Evolutionary conservation across 2,888 invertebrate genomes (phyloP).

Genomic region (Lacanobia oleracea): DNA sequence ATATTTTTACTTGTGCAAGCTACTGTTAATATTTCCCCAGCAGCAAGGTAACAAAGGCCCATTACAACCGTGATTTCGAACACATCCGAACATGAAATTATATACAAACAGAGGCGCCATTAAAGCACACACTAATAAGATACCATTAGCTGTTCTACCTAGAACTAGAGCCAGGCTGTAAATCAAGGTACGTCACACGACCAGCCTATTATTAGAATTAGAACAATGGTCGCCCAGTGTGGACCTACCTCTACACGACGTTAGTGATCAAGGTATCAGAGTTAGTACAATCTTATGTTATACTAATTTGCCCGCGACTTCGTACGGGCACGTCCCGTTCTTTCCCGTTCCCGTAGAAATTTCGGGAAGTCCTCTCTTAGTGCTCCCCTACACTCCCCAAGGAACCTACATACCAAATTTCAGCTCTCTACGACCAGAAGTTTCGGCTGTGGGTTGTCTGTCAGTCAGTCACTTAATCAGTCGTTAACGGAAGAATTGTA

Average conservation of each 20-base stretch:
- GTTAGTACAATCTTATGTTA: constrained; percentile 6
- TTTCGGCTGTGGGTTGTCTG: no score
- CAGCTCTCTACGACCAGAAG: no score
- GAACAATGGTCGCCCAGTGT: constrained; percentile 67
- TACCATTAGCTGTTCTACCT: constrained; percentile 53
- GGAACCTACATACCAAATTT: no score
- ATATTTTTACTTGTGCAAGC: not conserved
- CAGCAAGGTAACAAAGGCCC: constrained; percentile 1
- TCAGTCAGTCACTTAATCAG: no score
- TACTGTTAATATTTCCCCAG: not conserved
- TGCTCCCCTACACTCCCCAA: no score
- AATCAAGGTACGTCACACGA: constrained; percentile 66
- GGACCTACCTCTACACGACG: constrained; percentile 46
- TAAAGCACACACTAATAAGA: constrained; percentile 43
- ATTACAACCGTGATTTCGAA: constrained; percentile 13
- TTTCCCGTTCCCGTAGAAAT: no score
- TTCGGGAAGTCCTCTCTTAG: no score
- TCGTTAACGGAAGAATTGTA: no score
- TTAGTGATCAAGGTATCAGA: constrained; percentile 29
- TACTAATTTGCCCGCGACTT: not conserved
- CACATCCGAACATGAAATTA: constrained; percentile 19
- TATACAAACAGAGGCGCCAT: constrained; percentile 35
- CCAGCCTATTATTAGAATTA: constrained; percentile 67
- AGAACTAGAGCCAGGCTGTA: constrained; percentile 62
- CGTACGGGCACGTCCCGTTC: no score